Evolutionary conservation across 2,113 vertebrate species (phyloP).

Genomic region (Rallus limicola): DNA sequence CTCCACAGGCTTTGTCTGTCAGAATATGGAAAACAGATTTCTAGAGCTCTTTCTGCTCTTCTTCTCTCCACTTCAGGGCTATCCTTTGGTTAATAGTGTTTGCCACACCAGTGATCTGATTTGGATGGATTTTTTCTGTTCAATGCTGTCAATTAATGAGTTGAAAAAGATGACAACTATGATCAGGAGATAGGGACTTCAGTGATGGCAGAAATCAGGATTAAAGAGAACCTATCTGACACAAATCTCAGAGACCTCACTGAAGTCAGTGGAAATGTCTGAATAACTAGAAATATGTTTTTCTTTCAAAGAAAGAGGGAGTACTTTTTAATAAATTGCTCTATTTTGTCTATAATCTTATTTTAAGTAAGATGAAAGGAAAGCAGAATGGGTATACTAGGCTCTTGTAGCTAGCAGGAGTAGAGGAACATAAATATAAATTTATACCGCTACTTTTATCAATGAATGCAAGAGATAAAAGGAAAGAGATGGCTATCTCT

Average conservation of each 20-base stretch:
- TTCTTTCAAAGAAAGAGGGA: background rate
- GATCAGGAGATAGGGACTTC: background rate
- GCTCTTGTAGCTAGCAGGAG: background rate
- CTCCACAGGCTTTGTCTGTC: background rate
- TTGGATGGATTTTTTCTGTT: background rate
- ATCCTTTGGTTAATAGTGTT: background rate
- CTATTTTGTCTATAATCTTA: background rate
- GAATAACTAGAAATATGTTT: background rate
- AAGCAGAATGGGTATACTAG: background rate
- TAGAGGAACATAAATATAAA: background rate
- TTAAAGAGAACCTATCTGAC: background rate
- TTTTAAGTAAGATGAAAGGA: background rate
- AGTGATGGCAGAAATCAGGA: background rate
- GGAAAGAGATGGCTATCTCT: background rate
- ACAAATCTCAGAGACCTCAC: background rate
- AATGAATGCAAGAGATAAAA: background rate
- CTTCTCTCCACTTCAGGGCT: background rate
- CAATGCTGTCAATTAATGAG: background rate
- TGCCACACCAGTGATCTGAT: rapidly evolving
- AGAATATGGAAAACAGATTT: background rate
- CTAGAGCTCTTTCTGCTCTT: background rate
- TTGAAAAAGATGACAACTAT: background rate
- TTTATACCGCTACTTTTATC: background rate
- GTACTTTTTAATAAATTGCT: background rate
- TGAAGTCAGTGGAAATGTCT: background rate